Conservation (phyloP, 2,888 invertebrate genomes). For the Unio pictorum region DNA sequence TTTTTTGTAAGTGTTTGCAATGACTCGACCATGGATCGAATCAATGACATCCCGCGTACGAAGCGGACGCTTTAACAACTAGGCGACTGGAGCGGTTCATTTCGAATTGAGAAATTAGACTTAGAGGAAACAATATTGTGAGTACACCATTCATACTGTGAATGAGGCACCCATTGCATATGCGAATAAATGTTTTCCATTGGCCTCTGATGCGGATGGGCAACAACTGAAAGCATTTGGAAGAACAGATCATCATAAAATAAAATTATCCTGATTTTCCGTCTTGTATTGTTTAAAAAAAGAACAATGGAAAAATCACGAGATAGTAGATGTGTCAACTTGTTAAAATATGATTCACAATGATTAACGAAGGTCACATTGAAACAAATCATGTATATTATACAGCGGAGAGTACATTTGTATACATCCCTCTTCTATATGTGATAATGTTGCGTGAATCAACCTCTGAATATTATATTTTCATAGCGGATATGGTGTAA, state of each 20-base stretch:
- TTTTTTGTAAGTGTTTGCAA: too few relatives aligned
- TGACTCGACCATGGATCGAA: too few relatives aligned
- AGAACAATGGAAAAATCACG: conserved; percentile 16
- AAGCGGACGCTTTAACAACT: too few relatives aligned
- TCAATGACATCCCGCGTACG: too few relatives aligned
- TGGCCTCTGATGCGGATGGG: conserved; percentile 11
- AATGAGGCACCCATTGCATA: too few relatives aligned
- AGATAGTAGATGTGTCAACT: conserved; percentile 17
- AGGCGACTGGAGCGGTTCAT: too few relatives aligned
- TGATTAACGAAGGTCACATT: conserved; percentile 5
- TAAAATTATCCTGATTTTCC: conserved; percentile 12
- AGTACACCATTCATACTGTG: conserved; percentile 11
- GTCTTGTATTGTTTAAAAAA: conserved; percentile 10
- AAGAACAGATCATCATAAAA: conserved; percentile 14
- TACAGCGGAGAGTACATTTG: conserved; percentile 14
- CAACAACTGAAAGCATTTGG: conserved; percentile 11
- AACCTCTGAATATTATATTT: conserved; percentile 18
- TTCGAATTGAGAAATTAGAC: too few relatives aligned
- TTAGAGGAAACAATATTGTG: conserved; percentile 1
- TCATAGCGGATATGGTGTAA: conserved; percentile 9
- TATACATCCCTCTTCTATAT: conserved; percentile 18
- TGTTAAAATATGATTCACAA: too few relatives aligned
- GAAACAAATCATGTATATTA: conserved; percentile 10
- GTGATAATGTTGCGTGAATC: conserved; percentile 12
- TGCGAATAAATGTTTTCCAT: conserved; percentile 10